Conservation (phyloP, 2,113 vertebrate species). For the Bufo gargarizans region DNA sequence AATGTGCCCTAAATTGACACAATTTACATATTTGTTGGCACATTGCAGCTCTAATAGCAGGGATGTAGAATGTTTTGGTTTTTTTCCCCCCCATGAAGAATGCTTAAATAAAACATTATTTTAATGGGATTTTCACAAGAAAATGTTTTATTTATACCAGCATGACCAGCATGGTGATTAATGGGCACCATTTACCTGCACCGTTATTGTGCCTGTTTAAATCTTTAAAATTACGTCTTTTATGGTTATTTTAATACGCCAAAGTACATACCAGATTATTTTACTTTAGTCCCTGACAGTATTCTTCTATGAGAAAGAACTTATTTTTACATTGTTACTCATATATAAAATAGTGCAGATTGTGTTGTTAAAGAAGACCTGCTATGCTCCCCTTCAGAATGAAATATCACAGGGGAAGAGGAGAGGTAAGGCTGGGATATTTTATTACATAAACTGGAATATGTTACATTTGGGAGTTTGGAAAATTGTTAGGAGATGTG, state of each 20-base stretch:
- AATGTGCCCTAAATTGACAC: conserved; percentile 4
- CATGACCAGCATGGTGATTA: background rate
- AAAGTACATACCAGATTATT: background rate
- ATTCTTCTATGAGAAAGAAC: background rate
- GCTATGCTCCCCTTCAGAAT: too few species aligned
- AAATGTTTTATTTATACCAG: conserved; percentile 32
- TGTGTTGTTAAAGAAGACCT: too few species aligned
- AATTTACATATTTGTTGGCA: conserved; percentile 37
- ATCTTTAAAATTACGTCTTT: background rate
- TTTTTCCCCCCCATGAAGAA: background rate
- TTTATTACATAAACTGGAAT: background rate
- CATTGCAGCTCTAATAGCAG: background rate
- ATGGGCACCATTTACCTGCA: background rate
- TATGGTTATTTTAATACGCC: background rate
- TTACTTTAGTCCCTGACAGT: background rate
- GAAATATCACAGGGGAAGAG: too few species aligned
- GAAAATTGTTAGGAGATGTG: background rate
- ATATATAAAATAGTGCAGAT: background rate
- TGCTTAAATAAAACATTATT: conserved; percentile 34
- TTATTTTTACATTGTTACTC: background rate
- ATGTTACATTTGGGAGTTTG: background rate
- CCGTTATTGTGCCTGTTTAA: background rate
- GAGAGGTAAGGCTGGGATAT: background rate
- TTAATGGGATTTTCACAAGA: conserved; percentile 31
- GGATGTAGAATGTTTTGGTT: background rate